These are phyloP conservation scores for Athene noctua DNA, from an alignment of 2,113 vertebrate species.

Conservation along the genomic window DNA sequence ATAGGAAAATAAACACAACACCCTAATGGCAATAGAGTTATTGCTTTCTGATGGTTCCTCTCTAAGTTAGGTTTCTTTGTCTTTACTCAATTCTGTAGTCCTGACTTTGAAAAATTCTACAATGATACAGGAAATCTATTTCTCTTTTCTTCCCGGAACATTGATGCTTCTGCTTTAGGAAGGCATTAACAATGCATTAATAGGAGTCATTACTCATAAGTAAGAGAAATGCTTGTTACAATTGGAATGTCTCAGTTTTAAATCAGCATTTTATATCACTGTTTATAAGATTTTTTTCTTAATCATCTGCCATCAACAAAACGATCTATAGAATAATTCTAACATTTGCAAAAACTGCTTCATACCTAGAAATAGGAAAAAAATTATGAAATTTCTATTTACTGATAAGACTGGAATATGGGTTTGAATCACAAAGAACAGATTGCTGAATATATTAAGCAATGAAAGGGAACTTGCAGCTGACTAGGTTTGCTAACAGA, in stretches of 20 bases:
- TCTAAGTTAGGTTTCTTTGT: neutral
- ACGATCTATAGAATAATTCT: neutral
- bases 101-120: neutral
- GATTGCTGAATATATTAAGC: conserved; percentile 5
- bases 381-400: neutral
- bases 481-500: neutral
- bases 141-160: neutral
- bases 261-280: neutral
- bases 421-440: neutral
- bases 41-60: neutral
- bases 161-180: neutral
- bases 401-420: neutral
- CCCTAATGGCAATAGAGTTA: neutral
- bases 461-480: neutral
- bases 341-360: neutral
- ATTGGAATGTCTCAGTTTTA: neutral
- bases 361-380: neutral
- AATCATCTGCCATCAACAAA: neutral
- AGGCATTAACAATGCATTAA: conserved; percentile 41
- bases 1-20: neutral
- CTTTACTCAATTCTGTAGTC: neutral
- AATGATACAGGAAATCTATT: conserved; percentile 1
- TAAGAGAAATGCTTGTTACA: neutral
- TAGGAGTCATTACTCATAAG: conserved; percentile 8
- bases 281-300: neutral